Conservation (phyloP, 2,888 invertebrate genomes). For the Trilocha varians region DNA sequence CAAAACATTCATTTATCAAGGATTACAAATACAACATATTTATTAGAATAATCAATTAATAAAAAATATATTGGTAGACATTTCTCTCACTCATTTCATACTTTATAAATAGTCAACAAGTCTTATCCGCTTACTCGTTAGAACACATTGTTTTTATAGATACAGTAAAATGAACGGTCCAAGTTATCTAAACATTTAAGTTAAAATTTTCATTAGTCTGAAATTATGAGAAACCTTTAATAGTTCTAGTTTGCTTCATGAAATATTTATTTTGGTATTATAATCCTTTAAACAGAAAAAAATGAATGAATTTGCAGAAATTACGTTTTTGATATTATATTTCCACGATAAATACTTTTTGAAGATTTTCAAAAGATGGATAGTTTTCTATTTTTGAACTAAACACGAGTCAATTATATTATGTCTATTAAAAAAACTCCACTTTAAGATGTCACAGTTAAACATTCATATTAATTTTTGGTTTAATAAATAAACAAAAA, state of each 20-base stretch:
- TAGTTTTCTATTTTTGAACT: too few species aligned
- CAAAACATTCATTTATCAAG: neutral
- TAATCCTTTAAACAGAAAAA: too few species aligned
- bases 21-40: neutral
- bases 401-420: neutral
- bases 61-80: neutral
- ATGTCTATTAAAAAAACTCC: neutral
- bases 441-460: neutral
- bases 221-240: too few species aligned
- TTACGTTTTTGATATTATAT: too few species aligned
- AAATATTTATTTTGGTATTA: too few species aligned
- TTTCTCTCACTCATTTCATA: slow-evolving; percentile 16
- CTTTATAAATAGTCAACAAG: slow-evolving; percentile 35
- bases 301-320: too few species aligned
- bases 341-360: too few species aligned
- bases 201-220: neutral
- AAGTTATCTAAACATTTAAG: slow-evolving; percentile 15
- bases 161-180: slow-evolving; percentile 29
- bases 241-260: too few species aligned
- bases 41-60: too few species aligned
- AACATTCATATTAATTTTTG: slow-evolving; percentile 1
- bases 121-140: slow-evolving; percentile 20
- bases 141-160: slow-evolving; percentile 20
- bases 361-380: too few species aligned
- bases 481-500: neutral